These are phyloP conservation scores for Peribatodes rhomboidaria DNA, from an alignment of 2,888 invertebrate genomes.

Conservation along the genomic window DNA sequence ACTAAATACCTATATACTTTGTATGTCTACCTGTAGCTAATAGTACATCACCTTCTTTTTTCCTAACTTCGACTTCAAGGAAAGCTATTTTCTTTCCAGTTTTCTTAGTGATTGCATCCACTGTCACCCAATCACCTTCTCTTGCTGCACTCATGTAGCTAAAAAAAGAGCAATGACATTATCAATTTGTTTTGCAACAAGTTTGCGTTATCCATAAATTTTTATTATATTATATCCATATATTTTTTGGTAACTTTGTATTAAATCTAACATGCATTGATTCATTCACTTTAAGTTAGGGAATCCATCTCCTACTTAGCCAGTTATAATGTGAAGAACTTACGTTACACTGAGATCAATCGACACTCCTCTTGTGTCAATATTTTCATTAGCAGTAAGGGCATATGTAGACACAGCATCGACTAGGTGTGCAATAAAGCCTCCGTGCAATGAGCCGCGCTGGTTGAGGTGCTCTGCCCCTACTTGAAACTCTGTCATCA, in stretches of 20 bases:
- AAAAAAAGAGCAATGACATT: constrained; percentile 55
- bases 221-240: too few relatives aligned
- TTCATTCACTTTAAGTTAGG: too few relatives aligned
- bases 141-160: constrained; percentile 93
- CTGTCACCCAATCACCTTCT: constrained; percentile 92
- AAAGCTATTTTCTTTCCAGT: constrained; percentile 93
- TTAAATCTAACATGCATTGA: too few relatives aligned
- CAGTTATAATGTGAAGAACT: constrained; percentile 41
- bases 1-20: constrained; percentile 86
- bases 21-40: constrained; percentile 95
- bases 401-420: constrained; percentile 92
- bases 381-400: constrained; percentile 88
- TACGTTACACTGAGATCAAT: constrained; percentile 94
- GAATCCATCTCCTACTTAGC: too few relatives aligned
- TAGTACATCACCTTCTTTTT: constrained; percentile 90
- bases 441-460: constrained; percentile 93
- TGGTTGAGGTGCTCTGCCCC: constrained; percentile 91
- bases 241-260: too few relatives aligned
- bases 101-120: constrained; percentile 92
- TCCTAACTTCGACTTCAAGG: constrained; percentile 91
- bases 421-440: constrained; percentile 93
- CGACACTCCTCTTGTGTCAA: constrained; percentile 90
- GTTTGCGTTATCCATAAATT: too few relatives aligned
- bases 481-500: constrained; percentile 92
- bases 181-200: too few relatives aligned